A percentile compares a stretch with the other conserved stretches of the same genome.
Evolutionary conservation across 2,797 vertebrate species (phyloP).

Genomic region (Astyanax mexicanus): DNA sequence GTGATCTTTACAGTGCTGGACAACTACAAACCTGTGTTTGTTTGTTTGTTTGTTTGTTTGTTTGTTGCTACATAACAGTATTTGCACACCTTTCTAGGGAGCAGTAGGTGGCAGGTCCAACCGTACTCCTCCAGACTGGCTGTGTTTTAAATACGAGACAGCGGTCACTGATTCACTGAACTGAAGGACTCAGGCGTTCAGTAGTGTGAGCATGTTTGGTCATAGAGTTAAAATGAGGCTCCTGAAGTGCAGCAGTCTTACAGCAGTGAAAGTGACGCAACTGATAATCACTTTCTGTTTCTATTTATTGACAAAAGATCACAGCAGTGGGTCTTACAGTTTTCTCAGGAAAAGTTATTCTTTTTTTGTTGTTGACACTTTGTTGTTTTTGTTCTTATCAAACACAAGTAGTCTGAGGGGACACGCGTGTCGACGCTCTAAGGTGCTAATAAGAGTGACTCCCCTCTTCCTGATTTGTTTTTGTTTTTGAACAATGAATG

Average conservation of each 20-base stretch:
- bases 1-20: constrained; percentile 33
- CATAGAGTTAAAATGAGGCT: constrained; percentile 1
- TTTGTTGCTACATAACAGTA: constrained; percentile 9
- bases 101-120: constrained; percentile 25
- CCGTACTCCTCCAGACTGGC: background rate
- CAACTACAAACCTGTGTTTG: constrained; percentile 9
- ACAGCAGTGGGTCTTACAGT: constrained; percentile 16
- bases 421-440: constrained; percentile 10
- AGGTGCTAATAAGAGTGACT: constrained; percentile 52
- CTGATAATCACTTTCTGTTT: constrained; percentile 51
- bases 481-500: constrained; percentile 75
- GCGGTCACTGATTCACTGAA: constrained; percentile 15
- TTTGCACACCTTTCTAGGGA: constrained; percentile 18
- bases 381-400: background rate
- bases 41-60: constrained; percentile 14
- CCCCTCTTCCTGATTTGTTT: constrained; percentile 22
- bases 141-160: constrained; percentile 18
- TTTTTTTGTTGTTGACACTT: background rate
- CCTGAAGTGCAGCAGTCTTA: background rate
- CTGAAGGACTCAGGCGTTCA: background rate
- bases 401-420: constrained; percentile 13
- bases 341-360: constrained; percentile 45
- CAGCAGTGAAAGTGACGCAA: background rate
- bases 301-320: constrained; percentile 6
- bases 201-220: background rate